Evolutionary conservation across 1,140 invertebrate genomes (phyloP), one percentile per base, ranked within the genome.

Genomic region (Sycophila sp.): DNA sequence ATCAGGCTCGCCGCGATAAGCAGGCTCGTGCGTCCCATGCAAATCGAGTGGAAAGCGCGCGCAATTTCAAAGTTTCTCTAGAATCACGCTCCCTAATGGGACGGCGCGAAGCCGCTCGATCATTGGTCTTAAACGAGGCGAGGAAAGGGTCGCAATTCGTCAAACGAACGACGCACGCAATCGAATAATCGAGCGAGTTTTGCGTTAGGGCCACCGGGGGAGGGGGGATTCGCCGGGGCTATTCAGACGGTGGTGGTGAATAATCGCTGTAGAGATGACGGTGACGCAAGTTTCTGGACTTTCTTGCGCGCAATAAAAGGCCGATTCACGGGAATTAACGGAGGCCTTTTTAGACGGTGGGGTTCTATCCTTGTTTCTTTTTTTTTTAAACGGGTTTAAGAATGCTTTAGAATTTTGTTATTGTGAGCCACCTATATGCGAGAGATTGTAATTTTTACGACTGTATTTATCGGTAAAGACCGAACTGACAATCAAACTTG

Each of bases 41-140:
- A 51, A 51, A 51, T 24, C 24, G 15, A 24, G 4, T 51, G 26
- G 47, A 51, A 51, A 51, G 47, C 24, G 17, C 11, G 7, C 6
- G 19, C 11, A 22, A n/a, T 49, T 59, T 26, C 19, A 47, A 7
- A 51, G 13, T 38, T 69, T 69, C 24, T 51, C 24, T 51, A 49
- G 2, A 51, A 62, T 69, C 47, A 69, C 36, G 6, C 24, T 45
- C 10, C 13, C 22, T 62, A 55, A 62, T 69, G 13, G 10, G 24
- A 10, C 13, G 7, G n/a, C 24, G 19, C 24, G 42, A 69, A 62
- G 5, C 17, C 47, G 67, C 59, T 34, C 49, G 24, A 69, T 69
- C 58, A 63, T 69, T 36, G 36, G 28, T 7, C 22, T n/a, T 62
- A 63, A 69, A 63, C 42, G 11, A 24, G 36, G n/a, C 5, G 15